A percentile compares a stretch with the other conserved stretches of the same genome.
Conservation (phyloP, 2,888 invertebrate genomes). For the Acleris holmiana region DNA sequence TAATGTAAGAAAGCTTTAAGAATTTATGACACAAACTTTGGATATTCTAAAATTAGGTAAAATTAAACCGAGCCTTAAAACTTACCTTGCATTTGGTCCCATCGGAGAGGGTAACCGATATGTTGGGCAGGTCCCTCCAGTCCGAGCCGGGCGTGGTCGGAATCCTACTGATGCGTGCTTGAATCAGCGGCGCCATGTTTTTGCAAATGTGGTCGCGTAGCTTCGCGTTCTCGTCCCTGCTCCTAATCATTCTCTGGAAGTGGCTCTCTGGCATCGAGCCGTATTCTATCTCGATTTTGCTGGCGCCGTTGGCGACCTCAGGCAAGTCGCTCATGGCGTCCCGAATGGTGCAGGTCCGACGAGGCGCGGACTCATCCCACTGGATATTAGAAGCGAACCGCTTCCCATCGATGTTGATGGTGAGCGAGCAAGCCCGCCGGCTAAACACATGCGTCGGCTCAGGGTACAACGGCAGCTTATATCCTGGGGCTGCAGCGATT, state of each 20-base stretch:
- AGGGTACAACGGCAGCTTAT: constrained; percentile 89
- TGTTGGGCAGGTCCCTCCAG: constrained; percentile 94
- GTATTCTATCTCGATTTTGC: constrained; percentile 88
- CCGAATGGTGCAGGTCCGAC: constrained; percentile 90
- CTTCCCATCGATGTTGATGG: constrained; percentile 74
- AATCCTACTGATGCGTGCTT: constrained; percentile 90
- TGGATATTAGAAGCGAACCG: constrained; percentile 80
- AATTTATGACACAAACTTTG: not conserved
- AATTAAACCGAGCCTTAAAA: constrained; percentile 3
- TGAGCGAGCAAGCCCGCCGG: constrained; percentile 85
- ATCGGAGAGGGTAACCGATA: constrained; percentile 87
- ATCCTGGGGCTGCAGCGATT: constrained; percentile 92
- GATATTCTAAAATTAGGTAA: not conserved
- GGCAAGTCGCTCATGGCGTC: constrained; percentile 94
- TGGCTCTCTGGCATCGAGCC: constrained; percentile 88
- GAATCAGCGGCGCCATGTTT: constrained; percentile 91
- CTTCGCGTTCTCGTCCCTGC: constrained; percentile 80
- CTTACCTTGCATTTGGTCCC: constrained; percentile 86
- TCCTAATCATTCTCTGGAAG: constrained; percentile 89
- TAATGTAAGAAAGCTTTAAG: too few species aligned
- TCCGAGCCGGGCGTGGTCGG: constrained; percentile 91
- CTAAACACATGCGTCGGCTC: constrained; percentile 92
- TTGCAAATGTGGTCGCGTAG: constrained; percentile 92
- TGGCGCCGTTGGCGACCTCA: constrained; percentile 88
- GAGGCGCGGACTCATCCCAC: constrained; percentile 89